Percentiles rank a stretch among this genome's conserved stretches.
Conservation (phyloP, 2,888 invertebrate species). For the Latrodectus hesperus region DNA sequence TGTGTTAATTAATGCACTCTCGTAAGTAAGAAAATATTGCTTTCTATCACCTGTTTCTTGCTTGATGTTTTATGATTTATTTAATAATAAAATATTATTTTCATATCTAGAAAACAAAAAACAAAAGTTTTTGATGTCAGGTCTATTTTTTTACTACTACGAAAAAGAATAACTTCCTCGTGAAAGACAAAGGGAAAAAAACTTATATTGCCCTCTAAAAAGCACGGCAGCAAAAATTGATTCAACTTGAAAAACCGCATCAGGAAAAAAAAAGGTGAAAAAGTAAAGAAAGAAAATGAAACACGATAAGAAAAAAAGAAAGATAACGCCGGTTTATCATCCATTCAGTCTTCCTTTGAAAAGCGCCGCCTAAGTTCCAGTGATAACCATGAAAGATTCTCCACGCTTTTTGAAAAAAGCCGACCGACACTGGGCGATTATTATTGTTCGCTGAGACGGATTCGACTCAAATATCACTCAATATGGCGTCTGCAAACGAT, state of each 20-base stretch:
- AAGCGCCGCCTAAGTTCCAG: slow-evolving; percentile 41
- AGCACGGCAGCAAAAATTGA: slow-evolving; percentile 58
- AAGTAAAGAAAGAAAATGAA: slow-evolving; percentile 37
- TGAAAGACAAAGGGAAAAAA: slow-evolving; percentile 7
- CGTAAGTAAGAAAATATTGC: no score
- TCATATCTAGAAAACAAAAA: no score
- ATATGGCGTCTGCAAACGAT: slow-evolving; percentile 57
- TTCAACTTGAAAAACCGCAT: slow-evolving; percentile 68
- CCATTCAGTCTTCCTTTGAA: slow-evolving; percentile 61
- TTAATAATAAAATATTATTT: no score
- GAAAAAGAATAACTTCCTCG: not conserved
- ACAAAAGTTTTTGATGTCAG: no score
- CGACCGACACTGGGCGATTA: slow-evolving; percentile 63
- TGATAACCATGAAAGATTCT: slow-evolving; percentile 68
- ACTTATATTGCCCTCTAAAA: slow-evolving; percentile 44
- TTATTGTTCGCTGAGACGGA: slow-evolving; percentile 67
- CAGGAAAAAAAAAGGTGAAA: slow-evolving; percentile 34
- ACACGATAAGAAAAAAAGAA: slow-evolving; percentile 42
- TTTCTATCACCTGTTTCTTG: no score
- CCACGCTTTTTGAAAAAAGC: slow-evolving; percentile 50
- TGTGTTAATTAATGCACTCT: no score
- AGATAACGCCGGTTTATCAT: slow-evolving; percentile 68
- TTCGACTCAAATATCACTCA: slow-evolving; percentile 62
- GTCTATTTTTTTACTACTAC: no score
- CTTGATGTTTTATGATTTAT: no score